phyloP scores from a whole-genome alignment of 2,888 invertebrate genomes.

The Adelognathus sp. region DNA sequence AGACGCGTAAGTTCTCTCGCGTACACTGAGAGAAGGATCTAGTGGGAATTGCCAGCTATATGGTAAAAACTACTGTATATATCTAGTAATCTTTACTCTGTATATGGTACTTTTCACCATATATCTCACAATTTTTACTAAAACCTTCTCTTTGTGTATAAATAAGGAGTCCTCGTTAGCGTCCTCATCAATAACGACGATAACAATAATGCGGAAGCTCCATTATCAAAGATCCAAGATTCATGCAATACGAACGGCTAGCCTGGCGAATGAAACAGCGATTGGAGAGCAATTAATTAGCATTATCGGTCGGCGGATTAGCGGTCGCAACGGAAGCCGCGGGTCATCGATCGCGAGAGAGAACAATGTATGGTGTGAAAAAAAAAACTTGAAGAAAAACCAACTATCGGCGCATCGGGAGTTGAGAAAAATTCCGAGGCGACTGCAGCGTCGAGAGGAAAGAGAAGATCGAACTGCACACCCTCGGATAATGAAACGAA shows the following conservation, averaged over 20 bases:
- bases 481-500: constrained; percentile 3
- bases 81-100: too few species aligned
- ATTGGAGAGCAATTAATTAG: constrained; percentile 27
- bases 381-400: not conserved
- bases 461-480: not conserved
- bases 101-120: too few species aligned
- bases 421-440: constrained; percentile 10
- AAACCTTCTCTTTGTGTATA: too few species aligned
- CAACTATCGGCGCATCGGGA: not conserved
- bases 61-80: too few species aligned
- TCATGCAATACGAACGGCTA: not conserved
- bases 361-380: not conserved
- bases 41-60: too few species aligned
- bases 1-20: not conserved
- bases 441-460: not conserved
- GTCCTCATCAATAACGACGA: not conserved
- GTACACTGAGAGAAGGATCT: too few species aligned
- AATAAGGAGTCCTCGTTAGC: not conserved
- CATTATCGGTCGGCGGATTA: constrained; percentile 28
- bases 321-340: not conserved
- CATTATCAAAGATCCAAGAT: constrained; percentile 3
- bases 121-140: too few species aligned
- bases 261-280: not conserved
- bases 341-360: constrained; percentile 13
- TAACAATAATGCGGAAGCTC: not conserved